Base-by-base conservation (phyloP, 2,797 vertebrate species). In the Micropoecilia bifurca region DNA sequence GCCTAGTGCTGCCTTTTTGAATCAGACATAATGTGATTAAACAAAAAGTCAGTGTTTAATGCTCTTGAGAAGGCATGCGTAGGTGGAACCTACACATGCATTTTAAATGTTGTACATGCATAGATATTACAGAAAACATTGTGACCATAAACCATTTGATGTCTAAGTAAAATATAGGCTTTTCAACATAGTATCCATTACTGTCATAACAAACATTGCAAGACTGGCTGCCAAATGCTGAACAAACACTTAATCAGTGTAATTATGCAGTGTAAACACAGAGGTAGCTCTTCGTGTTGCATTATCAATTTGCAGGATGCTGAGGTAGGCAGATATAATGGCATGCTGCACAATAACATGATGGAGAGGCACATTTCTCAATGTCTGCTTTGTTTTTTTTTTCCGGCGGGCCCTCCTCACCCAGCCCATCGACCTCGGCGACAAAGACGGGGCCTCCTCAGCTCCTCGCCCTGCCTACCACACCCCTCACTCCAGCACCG, bases 401-500 rank as follows among this genome's bases (percentile, higher is more conserved):
- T 68, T 75, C 71, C 43, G 33, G 6, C 10, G 5, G 41, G 12
- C 33, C 72, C 45, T 9, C 59, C 66, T 46, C 61, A 18, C 50
- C 77, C 59, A 76, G 86, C 83, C 71, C 76, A 75, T 76, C 68
- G 68, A 78, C 85, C 78, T 63, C 73, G 46, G 78, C 90, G 93
- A 96, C 94, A 96, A 95, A 95, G 92, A 78, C 81, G 55, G 80
- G 90, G 85, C 89, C 89, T 94, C 91, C 91, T 71, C 76, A 12
- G 30, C 53, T 59, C 76, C 50, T 72, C 68, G 3, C n/a, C 50
- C 69, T 47, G 68, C 25, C 68, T 30, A 5, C 69, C 69, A 72
- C 77, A 53, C 69, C 69, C 53, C 77, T 73, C 47, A 55, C 75
- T 77, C 28, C 48, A 80, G 69, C 71, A 1, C 76, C 80, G 82